phyloP scores from a whole-genome alignment of 2,797 vertebrate species.

The Phoeniculus purpureus region DNA sequence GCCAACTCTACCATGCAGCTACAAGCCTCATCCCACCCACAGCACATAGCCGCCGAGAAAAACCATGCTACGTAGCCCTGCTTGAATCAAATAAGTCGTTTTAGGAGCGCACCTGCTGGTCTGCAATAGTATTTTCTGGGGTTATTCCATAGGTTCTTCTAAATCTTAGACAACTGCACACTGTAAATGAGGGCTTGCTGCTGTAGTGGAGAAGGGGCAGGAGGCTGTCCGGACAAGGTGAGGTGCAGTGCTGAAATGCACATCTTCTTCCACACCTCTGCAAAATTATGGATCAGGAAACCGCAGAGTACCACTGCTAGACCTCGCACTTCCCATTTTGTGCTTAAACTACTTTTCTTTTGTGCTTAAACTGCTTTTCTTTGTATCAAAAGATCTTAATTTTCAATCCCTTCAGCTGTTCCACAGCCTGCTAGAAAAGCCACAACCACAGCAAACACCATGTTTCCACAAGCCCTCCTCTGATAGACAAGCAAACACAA shows the following conservation, averaged over 20 bases:
- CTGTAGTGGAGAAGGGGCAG: background rate
- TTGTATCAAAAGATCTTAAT: background rate
- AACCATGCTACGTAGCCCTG: background rate
- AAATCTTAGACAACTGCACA: background rate
- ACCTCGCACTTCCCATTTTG: background rate
- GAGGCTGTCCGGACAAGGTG: background rate
- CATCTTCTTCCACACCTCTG: background rate
- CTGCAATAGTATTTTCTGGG: background rate
- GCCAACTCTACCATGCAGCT: background rate
- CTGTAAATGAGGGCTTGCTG: background rate
- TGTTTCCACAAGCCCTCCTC: background rate
- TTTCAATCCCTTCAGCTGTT: background rate
- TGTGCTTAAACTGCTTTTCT: background rate
- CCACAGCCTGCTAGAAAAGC: background rate
- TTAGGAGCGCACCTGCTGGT: background rate
- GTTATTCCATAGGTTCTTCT: background rate
- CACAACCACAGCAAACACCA: background rate
- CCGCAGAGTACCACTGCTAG: background rate
- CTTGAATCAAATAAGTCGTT: background rate
- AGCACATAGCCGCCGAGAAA: background rate
- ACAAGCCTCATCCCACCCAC: background rate
- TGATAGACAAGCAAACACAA: background rate
- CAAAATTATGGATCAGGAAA: background rate
- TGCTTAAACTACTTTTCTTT: background rate
- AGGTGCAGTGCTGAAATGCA: background rate